These are phyloP conservation scores for Epirrita christyi DNA, from an alignment of 2,888 invertebrate genomes.

Conservation along the genomic window DNA sequence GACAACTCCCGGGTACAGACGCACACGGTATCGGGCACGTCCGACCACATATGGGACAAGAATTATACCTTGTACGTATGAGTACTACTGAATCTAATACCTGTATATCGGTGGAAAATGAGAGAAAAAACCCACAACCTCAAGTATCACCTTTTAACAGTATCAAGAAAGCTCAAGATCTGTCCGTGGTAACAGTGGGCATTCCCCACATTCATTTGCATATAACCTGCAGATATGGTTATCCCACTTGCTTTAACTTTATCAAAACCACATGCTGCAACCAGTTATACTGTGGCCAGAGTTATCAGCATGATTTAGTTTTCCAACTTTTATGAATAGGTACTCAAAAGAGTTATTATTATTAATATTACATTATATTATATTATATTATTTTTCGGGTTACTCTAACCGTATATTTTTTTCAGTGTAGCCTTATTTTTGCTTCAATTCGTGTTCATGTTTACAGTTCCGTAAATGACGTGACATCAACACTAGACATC, in stretches of 20 bases:
- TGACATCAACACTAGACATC: conserved; percentile 73
- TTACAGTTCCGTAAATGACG: conserved; percentile 68
- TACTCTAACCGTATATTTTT: no score
- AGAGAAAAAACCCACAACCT: conserved; percentile 14
- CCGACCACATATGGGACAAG: conserved; percentile 74
- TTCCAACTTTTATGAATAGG: background rate
- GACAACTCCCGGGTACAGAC: conserved; percentile 78
- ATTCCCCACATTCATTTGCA: conserved; percentile 6
- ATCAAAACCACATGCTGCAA: no score
- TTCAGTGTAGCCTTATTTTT: no score
- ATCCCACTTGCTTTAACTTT: no score
- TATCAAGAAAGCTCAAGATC: conserved; percentile 21
- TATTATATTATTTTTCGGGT: no score
- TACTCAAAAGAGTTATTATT: no score
- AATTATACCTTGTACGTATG: conserved; percentile 60
- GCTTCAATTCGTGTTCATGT: no score
- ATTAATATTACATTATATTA: no score
- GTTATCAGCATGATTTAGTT: background rate
- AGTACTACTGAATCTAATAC: background rate
- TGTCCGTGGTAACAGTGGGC: background rate
- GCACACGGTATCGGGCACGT: conserved; percentile 62
- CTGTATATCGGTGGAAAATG: background rate
- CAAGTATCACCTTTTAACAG: conserved; percentile 8
- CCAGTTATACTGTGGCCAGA: no score
- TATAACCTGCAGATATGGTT: background rate